Base-by-base conservation (phyloP, 2,888 invertebrate species). In the Chrysomela aeneicollis region DNA sequence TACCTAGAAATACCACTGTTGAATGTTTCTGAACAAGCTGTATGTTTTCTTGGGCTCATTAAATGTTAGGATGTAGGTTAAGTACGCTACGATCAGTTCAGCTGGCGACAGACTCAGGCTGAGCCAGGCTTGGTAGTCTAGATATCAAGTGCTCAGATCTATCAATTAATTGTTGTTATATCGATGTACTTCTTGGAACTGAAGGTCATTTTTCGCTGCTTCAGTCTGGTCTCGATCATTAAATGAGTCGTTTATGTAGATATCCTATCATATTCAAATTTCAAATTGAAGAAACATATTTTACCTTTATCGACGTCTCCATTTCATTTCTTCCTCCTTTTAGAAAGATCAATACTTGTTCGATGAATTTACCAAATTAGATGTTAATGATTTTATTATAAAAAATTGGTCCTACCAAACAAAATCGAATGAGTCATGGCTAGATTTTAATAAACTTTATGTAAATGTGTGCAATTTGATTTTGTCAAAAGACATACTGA, bases 71-170 rank as follows among this genome's bases (percentile, higher is more conserved):
- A 58, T 59, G 66, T 75, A 74, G 70, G 68, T 69, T 74, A 69
- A 66, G 67, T 71, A 71, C 67, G 57, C 62, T 69, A 66, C 12
- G 72, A 69, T 70, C 73, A 64, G 71, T 73, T 72, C 70, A 72
- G 75, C 73, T 72, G 61, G 70, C 71, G 70, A 68, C 67, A 66
- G 74, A 73, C 72, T 75, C 74, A 75, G 78, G 79, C 78, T 78
- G 78, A 76, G 81, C 80, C 79, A 78, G 69, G 73, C 74, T 78
- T 77, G 75, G 76, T 78, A 80, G 77, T 76, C 74, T 77, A 77
- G 74, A 74, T 78, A 78, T 79, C 80, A 79, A 79, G 79, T 81
- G 79, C 81, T 81, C 80, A 81, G 78, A 79, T 77, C 80, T 81
- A 78, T 81, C 78, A 79, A 78, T 80, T 80, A 78, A 78, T 76